Evolutionary conservation across 2,797 vertebrate species (phyloP), one percentile per base, ranked within the genome.

Genomic region (Karalla daura): DNA sequence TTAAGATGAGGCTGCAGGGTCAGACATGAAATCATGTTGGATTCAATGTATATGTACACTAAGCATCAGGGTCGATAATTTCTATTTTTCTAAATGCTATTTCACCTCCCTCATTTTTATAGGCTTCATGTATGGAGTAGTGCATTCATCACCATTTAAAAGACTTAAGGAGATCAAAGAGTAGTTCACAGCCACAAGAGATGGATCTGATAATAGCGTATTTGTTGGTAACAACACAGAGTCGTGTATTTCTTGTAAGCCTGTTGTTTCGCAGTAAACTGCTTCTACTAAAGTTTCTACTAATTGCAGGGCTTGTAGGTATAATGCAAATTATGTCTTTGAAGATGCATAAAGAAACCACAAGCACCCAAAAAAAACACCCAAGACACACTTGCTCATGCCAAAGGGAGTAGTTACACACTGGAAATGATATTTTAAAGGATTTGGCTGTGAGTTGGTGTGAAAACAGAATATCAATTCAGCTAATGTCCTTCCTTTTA

Each of bases 121-220:
- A 18, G 33, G 20, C 12, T 49, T 59, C 28, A 52, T 27, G n/a
- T n/a, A 15, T 39, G 7, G 12, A 63, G 25, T 45, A 23, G 12
- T 27, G 18, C 37, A 27, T 28, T 45, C 7, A 65, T 46, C 14
- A 15, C n/a, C 33, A 75, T 43, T 67, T 69, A 64, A 52, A 32
- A 55, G 7, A 12, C 2, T 18, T 28, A n/a, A 17, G 7, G 21
- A 49, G 62, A 74, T 66, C 32, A 59, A 65, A 52, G 21, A 47
- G 8, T 0, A 6, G 14, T 17, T 59, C 8, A 32, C 32, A 0
- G 21, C 64, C 47, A 15, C 5, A n/a, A 28, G 0, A 0, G 49
- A 25, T 7, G 2, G 2, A 41, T 39, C 20, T 25, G n/a, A 2
- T 5, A 47, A 4, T 51, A 2, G 7, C 40, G 20, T 4, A 17